phyloP scores from a whole-genome alignment of 2,888 invertebrate species.

The Lamproptera curius region DNA sequence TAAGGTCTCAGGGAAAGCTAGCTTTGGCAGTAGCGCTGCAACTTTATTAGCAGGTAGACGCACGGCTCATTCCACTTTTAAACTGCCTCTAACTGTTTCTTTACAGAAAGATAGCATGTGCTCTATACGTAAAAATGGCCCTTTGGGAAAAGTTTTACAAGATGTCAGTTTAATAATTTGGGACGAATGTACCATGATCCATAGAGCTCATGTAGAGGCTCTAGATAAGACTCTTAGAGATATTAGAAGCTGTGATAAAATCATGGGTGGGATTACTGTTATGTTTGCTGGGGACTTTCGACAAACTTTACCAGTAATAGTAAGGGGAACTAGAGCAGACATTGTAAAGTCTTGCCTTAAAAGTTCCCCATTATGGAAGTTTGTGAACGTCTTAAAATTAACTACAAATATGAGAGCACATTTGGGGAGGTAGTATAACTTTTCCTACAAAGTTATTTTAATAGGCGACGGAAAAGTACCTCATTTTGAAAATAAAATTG shows the following conservation, averaged over 20 bases:
- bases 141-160: conserved; percentile 36
- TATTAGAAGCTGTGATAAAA: conserved; percentile 21
- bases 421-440: no score
- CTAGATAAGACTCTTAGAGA: conserved; percentile 34
- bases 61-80: conserved; percentile 17
- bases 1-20: conserved; percentile 20
- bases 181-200: conserved; percentile 18
- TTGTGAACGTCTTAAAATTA: no score
- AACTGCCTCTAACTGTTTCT: conserved; percentile 24
- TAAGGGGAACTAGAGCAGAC: no score
- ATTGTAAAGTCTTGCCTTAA: no score
- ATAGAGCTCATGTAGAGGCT: conserved; percentile 30
- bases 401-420: no score
- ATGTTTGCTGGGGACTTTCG: no score
- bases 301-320: no score
- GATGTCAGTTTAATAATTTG: conserved; percentile 21
- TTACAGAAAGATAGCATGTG: conserved; percentile 22
- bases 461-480: conserved; percentile 22
- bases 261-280: no score
- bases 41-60: conserved; percentile 6
- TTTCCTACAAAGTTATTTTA: no score
- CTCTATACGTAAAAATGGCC: conserved; percentile 28
- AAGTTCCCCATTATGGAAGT: no score
- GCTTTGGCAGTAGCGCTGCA: neutral
- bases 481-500: conserved; percentile 24